Base-by-base conservation (phyloP, 2,888 invertebrate species). In the Peribatodes rhomboidaria region DNA sequence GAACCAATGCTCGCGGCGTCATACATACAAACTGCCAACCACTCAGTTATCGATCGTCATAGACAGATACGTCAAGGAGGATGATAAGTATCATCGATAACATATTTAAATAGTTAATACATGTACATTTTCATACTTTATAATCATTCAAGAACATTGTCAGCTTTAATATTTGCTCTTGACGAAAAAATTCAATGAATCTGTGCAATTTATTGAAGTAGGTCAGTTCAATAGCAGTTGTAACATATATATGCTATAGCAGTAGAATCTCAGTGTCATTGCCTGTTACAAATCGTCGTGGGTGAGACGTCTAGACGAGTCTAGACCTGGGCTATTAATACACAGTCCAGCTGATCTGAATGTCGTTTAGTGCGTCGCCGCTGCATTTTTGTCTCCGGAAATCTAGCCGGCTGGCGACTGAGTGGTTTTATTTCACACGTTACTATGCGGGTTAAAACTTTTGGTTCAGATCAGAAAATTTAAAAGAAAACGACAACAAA, bases 231-330 rank as follows among this genome's bases (percentile, higher is more conserved):
- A 63, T 57, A 59, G 35, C 41, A 50, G 47, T 20, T 14, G 59
- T 52, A 46, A 20, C 16, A 41, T 61, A 57, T 59, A 37, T 56
- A 65, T 59, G 47, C 33, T 68, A 72, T 73, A 73, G 71, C 60
- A 70, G 58, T 44, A 50, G 54, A 77, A 60, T 60, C 79, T 79
- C 77, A 80, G 75, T 82, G 81, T 76, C 81, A 80, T 66, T 79
- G 80, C 73, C 78, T 76, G 55, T 61, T 72, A 63, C 66, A 65
- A 61, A 42, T 65, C 69, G 72, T 67, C 74, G 71, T 70, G 59
- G 65, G 71, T 71, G 69, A 74, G 60, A 69, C 57, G 79, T 79
- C 79, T 79, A 82, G 79, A 78, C 79, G 49, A 14, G 77, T 75
- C 76, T 80, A 63, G 67, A 59, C 42, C 10, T 16, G 22, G 39